Evolutionary conservation across 1,140 invertebrate species (phyloP).

Genomic region (Parapsyche elsis): DNA sequence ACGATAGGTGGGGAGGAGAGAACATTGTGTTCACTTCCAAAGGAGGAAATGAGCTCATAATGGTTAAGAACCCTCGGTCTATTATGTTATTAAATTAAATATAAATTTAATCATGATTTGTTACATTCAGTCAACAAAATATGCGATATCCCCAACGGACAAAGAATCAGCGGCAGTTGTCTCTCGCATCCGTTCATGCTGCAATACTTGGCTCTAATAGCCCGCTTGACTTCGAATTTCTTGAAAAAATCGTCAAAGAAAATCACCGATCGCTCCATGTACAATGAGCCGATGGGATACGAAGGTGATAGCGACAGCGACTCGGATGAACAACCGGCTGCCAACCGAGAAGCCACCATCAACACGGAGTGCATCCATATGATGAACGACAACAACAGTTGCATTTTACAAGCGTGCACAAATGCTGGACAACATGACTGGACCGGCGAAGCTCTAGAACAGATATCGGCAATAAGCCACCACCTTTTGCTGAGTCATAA

Average conservation of each 20-base stretch:
- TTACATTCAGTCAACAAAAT: conserved; percentile 46
- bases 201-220: conserved; percentile 63
- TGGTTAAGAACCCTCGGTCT: no score
- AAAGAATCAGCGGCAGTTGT: conserved; percentile 32
- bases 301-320: conserved; percentile 67
- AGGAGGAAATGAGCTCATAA: no score
- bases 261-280: conserved; percentile 59
- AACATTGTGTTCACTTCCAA: no score
- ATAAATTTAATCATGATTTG: conserved; percentile 5
- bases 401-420: conserved; percentile 71
- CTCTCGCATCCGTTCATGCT: conserved; percentile 48
- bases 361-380: conserved; percentile 65
- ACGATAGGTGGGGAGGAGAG: no score
- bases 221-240: conserved; percentile 63
- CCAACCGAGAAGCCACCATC: conserved; percentile 61
- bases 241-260: conserved; percentile 65
- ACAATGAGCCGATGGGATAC: conserved; percentile 60
- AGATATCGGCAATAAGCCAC: conserved; percentile 81
- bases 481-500: conserved; percentile 80
- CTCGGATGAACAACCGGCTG: conserved; percentile 61
- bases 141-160: conserved; percentile 34
- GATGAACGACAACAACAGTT: conserved; percentile 74
- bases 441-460: conserved; percentile 70
- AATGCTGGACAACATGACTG: conserved; percentile 71
- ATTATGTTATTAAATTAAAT: no score